Evolutionary conservation across 2,113 vertebrate species (phyloP), one percentile per base, ranked within the genome.

Genomic region (Notothenia rossii): DNA sequence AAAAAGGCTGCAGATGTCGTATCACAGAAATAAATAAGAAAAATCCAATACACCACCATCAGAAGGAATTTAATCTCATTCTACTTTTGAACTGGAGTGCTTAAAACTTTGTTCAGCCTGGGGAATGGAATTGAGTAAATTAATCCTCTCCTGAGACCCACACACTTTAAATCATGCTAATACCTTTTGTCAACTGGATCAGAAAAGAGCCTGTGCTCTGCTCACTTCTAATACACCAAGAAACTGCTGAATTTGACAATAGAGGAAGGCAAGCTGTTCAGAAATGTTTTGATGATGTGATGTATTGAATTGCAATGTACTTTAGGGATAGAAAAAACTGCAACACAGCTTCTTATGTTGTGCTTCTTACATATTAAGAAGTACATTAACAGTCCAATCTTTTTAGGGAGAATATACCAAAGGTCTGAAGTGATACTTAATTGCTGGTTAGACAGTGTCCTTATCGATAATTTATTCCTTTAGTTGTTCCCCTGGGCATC

Each of bases 111-210:
- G 77, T 78, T 60, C 46, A 49, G 64, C 14, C 72, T 1, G 20
- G 72, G 64, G 70, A 67, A 82, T 74, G 48, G 55, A 79, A 79
- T 79, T 68, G 82, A 68, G 80, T 79, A 77, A 79, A 79, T 87
- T 61, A 72, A 82, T 77, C 81, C 69, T 85, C 81, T 86, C 70
- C 48, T 65, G 85, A 87, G 75, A 83, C 72, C 49, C 66, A 68
- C 72, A 63, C 53, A 71, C 81, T 82, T 84, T 79, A 74, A 86
- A 86, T 80, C 85, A 84, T 78, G 62, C 70, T 83, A 87, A 86
- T 87, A 86, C 83, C 75, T 70, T 89, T 86, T 84, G 55, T 86
- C 83, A 81, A 77, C 76, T 77, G 69, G 54, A 65, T 81, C 82
- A 73, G 40, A 62, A 56, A 79, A 50, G 36, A 49, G 49, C 29